These are phyloP conservation scores for Centroberyx gerrardi DNA, from an alignment of 2,797 vertebrate genomes.

Conservation along the genomic window DNA sequence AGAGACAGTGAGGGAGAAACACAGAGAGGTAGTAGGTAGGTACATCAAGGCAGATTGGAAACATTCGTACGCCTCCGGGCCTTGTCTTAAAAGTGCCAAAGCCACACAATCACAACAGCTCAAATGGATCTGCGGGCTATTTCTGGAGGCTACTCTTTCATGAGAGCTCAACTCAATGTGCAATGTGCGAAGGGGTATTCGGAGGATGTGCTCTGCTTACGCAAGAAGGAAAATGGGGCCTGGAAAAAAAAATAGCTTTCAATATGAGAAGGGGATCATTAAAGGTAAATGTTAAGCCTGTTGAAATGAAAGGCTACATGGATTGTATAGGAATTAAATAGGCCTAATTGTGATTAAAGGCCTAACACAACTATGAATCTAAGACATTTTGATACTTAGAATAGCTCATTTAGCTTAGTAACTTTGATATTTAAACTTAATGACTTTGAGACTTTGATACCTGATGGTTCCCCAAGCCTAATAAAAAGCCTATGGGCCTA, in stretches of 20 bases:
- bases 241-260: neutral
- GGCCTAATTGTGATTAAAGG: neutral
- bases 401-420: too few species aligned
- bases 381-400: too few species aligned
- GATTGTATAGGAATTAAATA: neutral
- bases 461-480: too few species aligned
- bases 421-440: too few species aligned
- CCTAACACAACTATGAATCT: too few species aligned
- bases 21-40: constrained; percentile 20
- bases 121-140: constrained; percentile 39
- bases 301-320: neutral
- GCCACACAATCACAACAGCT: constrained; percentile 49
- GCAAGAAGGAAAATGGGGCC: neutral
- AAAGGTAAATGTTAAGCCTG: neutral
- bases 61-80: constrained; percentile 48
- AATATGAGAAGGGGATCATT: neutral
- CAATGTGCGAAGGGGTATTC: constrained; percentile 4
- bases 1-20: constrained; percentile 32
- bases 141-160: constrained; percentile 30
- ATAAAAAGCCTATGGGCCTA: too few species aligned
- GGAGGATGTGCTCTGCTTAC: constrained; percentile 4
- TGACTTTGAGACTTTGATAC: too few species aligned
- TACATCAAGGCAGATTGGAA: constrained; percentile 44
- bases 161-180: constrained; percentile 19
- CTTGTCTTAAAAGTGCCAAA: constrained; percentile 45